These are phyloP conservation scores for Peromyscus aztecus DNA, from an alignment of 2,797 vertebrate species.

Conservation along the genomic window DNA sequence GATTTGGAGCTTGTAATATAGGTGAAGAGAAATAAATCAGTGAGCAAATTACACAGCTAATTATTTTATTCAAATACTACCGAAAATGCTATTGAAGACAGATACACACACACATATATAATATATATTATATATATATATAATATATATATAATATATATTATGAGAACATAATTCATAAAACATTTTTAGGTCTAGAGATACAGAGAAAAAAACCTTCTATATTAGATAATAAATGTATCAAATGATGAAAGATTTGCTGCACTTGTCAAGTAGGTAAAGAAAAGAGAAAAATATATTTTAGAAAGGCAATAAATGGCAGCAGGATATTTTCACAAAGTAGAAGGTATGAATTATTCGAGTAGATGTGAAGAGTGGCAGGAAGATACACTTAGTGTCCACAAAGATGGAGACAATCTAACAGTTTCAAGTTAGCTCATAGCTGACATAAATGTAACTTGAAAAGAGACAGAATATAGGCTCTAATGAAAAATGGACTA, in stretches of 20 bases:
- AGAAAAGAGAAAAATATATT: not conserved
- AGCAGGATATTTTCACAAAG: not conserved
- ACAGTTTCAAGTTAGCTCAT: not conserved
- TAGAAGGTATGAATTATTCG: not conserved
- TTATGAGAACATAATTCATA: not conserved
- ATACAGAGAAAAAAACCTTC: not conserved
- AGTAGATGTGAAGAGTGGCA: not conserved
- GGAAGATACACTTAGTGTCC: not conserved
- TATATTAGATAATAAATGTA: not conserved
- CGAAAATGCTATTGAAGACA: not conserved
- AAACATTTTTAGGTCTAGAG: not conserved
- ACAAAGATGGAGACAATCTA: not conserved
- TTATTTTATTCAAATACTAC: not conserved
- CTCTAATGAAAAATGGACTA: not conserved
- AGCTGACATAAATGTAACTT: not conserved
- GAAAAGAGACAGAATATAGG: not conserved
- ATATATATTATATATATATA: not conserved
- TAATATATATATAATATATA: not conserved
- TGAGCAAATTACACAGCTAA: not conserved
- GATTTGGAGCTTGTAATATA: not conserved
- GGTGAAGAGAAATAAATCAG: not conserved
- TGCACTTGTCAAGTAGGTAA: not conserved
- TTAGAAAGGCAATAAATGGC: not conserved
- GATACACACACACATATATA: too few species aligned
- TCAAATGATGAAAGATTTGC: not conserved